Evolutionary conservation across 1,140 invertebrate species (phyloP).

Genomic region (Lepidurus apus): DNA sequence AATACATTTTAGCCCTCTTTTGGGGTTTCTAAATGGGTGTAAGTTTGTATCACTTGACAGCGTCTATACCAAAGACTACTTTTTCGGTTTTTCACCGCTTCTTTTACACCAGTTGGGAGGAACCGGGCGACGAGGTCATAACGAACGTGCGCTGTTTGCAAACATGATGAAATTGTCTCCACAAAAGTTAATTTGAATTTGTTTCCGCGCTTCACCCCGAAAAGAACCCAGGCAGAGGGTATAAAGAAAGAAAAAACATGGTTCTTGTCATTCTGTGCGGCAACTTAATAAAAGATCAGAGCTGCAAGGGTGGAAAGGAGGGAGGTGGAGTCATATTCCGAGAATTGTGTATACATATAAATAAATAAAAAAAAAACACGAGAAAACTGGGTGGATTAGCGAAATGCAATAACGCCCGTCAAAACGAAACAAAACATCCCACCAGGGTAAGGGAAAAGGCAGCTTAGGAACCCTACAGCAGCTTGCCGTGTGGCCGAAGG

Average conservation of each 20-base stretch:
- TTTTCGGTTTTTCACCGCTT: no score
- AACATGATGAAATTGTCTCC: conserved; percentile 12
- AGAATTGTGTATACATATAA: no score
- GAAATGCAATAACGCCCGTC: not conserved
- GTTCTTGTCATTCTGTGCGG: conserved; percentile 8
- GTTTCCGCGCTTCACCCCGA: not conserved
- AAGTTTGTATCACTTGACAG: no score
- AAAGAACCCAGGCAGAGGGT: not conserved
- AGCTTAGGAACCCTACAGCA: not conserved
- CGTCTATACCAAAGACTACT: no score
- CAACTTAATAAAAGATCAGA: conserved; percentile 6
- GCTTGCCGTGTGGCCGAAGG: not conserved
- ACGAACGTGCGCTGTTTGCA: not conserved
- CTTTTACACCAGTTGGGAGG: not conserved
- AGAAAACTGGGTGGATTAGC: not conserved
- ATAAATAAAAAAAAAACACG: no score
- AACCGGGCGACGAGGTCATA: not conserved
- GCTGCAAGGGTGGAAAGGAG: not conserved
- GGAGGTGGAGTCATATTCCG: no score
- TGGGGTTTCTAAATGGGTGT: no score
- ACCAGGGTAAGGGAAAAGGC: not conserved
- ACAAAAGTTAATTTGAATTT: conserved; percentile 17
- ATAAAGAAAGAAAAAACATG: not conserved
- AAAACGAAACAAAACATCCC: not conserved
- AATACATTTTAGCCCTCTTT: no score